phyloP scores from a whole-genome alignment of 2,797 vertebrate species.

The Brachymystax lenok region DNA sequence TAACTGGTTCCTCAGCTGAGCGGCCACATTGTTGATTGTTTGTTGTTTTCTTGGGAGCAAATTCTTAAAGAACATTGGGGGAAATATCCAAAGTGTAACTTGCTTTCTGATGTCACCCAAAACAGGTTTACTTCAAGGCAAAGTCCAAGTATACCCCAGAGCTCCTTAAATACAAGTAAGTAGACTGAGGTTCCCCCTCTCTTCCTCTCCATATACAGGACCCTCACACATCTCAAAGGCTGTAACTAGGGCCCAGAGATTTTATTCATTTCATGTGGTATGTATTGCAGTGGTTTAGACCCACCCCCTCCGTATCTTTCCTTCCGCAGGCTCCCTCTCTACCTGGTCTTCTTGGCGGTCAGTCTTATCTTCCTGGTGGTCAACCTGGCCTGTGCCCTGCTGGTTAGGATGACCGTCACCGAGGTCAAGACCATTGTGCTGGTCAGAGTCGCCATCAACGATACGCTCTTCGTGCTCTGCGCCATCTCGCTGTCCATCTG shows the following conservation, averaged over 20 bases:
- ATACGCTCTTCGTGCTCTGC: conserved; percentile 84
- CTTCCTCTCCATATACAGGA: neutral
- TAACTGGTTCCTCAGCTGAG: neutral
- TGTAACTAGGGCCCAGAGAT: neutral
- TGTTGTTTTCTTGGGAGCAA: neutral
- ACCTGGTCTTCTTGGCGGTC: conserved; percentile 78
- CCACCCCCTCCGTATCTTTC: neutral
- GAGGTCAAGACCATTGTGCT: conserved; percentile 81
- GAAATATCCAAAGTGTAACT: neutral
- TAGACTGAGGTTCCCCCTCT: conserved; percentile 9
- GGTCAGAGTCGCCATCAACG: conserved; percentile 85
- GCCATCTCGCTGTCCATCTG: conserved; percentile 84
- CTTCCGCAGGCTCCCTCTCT: conserved; percentile 50
- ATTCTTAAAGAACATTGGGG: no score
- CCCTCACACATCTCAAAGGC: neutral
- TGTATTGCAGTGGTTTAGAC: no score
- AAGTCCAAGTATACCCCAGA: conserved; percentile 91
- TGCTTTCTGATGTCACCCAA: neutral
- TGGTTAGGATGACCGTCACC: conserved; percentile 80
- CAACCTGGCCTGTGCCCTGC: conserved; percentile 83
- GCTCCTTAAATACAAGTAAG: conserved; percentile 89
- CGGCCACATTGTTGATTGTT: neutral
- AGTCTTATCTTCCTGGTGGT: conserved; percentile 85
- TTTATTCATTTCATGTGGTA: no score
- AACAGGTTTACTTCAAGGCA: conserved; percentile 92